Percentiles rank a stretch among this genome's conserved stretches.
These are phyloP conservation scores for Ochropacha duplaris DNA, from an alignment of 2,888 invertebrate species.

Conservation along the genomic window DNA sequence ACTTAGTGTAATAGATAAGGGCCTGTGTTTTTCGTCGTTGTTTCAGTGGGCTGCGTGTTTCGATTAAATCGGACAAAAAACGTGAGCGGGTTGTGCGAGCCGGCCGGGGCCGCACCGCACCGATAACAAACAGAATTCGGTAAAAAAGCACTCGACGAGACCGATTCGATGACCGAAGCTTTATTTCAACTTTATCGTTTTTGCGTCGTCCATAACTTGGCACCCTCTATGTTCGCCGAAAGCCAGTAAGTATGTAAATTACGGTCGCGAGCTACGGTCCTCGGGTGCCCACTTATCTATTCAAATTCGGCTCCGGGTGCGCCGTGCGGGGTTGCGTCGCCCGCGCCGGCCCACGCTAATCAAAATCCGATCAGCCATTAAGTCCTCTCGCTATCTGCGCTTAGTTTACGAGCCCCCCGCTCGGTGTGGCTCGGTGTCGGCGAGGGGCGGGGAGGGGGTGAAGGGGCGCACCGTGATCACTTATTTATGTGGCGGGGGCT, in stretches of 20 bases:
- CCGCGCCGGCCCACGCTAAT: constrained; percentile 81
- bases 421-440: too few species aligned
- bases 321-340: constrained; percentile 75
- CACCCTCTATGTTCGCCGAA: constrained; percentile 75
- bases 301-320: constrained; percentile 78
- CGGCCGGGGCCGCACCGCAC: too few species aligned
- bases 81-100: constrained; percentile 20
- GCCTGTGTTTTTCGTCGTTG: neutral
- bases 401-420: constrained; percentile 82
- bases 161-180: constrained; percentile 76
- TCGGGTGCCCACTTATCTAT: constrained; percentile 82
- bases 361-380: constrained; percentile 84
- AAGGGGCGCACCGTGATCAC: constrained; percentile 63
- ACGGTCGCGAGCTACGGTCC: constrained; percentile 79
- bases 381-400: constrained; percentile 81
- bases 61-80: constrained; percentile 63
- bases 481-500: constrained; percentile 78
- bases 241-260: constrained; percentile 83
- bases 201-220: constrained; percentile 77
- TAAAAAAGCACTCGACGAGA: constrained; percentile 69
- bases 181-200: constrained; percentile 82
- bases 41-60: constrained; percentile 33
- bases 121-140: constrained; percentile 73
- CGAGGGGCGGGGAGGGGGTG: constrained; percentile 38
- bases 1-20: constrained; percentile 28